phyloP scores from a whole-genome alignment of 2,888 invertebrate genomes.

The Nomada ruficornis region DNA sequence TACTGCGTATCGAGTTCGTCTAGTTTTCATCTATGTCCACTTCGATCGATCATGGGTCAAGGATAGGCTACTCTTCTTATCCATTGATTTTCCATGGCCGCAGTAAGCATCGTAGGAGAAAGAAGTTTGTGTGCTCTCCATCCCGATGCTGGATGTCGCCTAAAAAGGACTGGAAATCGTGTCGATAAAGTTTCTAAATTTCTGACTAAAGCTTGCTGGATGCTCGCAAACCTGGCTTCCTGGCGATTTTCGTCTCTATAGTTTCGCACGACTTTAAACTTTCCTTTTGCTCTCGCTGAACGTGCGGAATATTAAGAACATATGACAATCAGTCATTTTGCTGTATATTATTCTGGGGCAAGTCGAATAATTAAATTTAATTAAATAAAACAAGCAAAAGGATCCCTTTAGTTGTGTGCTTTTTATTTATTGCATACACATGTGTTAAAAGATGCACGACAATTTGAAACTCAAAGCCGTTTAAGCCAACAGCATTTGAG shows the following conservation, averaged over 20 bases:
- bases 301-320: neutral
- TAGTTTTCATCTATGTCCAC: constrained; percentile 7
- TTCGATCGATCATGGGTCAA: constrained; percentile 29
- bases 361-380: no score
- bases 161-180: neutral
- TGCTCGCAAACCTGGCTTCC: constrained; percentile 1
- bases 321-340: neutral
- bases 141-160: neutral
- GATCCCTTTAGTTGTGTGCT: no score
- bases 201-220: neutral
- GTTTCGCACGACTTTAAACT: constrained; percentile 28
- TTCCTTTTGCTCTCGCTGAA: neutral
- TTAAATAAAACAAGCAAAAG: no score
- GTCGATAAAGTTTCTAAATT: constrained; percentile 18
- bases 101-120: constrained; percentile 16
- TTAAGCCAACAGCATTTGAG: no score
- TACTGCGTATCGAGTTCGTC: neutral
- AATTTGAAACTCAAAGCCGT: no score
- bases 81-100: constrained; percentile 18
- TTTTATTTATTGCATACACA: no score
- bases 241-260: neutral
- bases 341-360: no score
- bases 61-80: constrained; percentile 19
- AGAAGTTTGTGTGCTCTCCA: neutral
- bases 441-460: no score